These are phyloP conservation scores for Melanostoma mellinum DNA, from an alignment of 2,888 invertebrate genomes.

Conservation along the genomic window DNA sequence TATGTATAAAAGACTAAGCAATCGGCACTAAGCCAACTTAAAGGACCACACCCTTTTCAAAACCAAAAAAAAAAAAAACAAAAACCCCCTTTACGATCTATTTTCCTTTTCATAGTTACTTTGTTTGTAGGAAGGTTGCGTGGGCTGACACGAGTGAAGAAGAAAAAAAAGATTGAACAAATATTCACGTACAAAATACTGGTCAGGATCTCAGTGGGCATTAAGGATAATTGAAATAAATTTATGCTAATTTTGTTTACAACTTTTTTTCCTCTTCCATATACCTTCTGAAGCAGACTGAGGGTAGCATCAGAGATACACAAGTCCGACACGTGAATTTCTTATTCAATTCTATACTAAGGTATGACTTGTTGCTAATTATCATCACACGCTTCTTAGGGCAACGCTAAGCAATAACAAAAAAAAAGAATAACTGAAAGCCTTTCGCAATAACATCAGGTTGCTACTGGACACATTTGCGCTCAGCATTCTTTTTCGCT, in stretches of 20 bases:
- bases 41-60: neutral
- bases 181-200: constrained; percentile 22
- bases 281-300: too few relatives aligned
- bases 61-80: too few relatives aligned
- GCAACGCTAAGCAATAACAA: too few relatives aligned
- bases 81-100: neutral
- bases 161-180: constrained; percentile 1
- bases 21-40: constrained; percentile 14
- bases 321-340: neutral
- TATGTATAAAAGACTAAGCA: constrained; percentile 14
- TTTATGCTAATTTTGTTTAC: constrained; percentile 65
- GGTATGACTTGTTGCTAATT: too few relatives aligned
- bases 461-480: too few relatives aligned
- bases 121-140: too few relatives aligned
- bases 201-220: constrained; percentile 39
- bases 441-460: too few relatives aligned
- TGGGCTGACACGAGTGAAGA: neutral
- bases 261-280: constrained; percentile 7
- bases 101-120: neutral
- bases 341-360: neutral
- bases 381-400: too few relatives aligned
- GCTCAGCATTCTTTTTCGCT: too few relatives aligned
- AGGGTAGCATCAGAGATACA: too few relatives aligned
- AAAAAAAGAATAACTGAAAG: too few relatives aligned
- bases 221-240: constrained; percentile 60